A percentile compares a stretch with the other conserved stretches of the same genome.
These are phyloP conservation scores for Antrozous pallidus DNA, from an alignment of 2,797 vertebrate species.

Conservation along the genomic window DNA sequence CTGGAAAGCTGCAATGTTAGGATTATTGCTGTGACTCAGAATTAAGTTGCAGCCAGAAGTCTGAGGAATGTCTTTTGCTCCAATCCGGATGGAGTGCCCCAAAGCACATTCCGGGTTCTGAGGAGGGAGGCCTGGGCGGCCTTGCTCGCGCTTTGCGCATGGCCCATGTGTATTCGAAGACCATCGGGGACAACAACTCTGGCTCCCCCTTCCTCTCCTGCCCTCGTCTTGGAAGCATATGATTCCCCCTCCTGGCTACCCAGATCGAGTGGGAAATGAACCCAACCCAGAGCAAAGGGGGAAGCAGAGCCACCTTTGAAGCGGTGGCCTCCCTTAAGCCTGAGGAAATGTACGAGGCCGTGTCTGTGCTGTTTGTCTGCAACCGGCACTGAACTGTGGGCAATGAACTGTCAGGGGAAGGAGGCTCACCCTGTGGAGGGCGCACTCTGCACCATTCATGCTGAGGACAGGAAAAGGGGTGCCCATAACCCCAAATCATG, in stretches of 20 bases:
- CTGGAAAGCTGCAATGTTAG: neutral
- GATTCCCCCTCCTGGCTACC: neutral
- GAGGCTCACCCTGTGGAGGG: slow-evolving; percentile 15
- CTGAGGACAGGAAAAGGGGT: slow-evolving; percentile 59
- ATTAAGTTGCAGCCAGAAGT: neutral
- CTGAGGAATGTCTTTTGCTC: neutral
- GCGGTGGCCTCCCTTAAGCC: slow-evolving; percentile 44
- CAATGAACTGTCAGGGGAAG: too few relatives aligned
- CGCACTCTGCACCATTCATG: slow-evolving; percentile 63
- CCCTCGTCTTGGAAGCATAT: neutral
- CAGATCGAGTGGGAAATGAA: neutral
- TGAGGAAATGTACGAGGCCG: slow-evolving; percentile 25
- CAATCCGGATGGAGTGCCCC: neutral
- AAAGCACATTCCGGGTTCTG: neutral
- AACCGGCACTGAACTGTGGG: slow-evolving; percentile 68
- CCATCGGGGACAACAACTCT: neutral
- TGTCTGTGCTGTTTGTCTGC: slow-evolving; percentile 50
- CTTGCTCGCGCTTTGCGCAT: neutral
- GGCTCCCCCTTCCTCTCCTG: neutral
- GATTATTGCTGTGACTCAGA: slow-evolving; percentile 2
- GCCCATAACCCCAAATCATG: slow-evolving; percentile 56
- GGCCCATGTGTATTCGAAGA: neutral
- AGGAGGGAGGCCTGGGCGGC: neutral
- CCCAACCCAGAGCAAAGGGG: neutral
- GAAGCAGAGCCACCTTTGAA: slow-evolving; percentile 53